Evolutionary conservation across 2,888 invertebrate species (phyloP).

Genomic region (Ctenicera cuprea): DNA sequence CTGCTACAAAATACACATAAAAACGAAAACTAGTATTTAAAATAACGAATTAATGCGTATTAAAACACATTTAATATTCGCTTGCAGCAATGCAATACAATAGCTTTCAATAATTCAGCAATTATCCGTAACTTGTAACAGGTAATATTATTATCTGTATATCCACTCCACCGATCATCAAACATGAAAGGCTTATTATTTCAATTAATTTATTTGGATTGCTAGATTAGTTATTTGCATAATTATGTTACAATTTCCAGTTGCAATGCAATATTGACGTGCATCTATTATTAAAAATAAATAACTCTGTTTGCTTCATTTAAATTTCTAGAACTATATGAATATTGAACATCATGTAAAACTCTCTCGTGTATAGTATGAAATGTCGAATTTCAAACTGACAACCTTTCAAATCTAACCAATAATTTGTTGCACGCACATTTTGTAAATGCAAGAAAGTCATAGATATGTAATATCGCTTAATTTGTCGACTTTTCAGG

Average conservation of each 20-base stretch:
- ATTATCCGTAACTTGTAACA: too few relatives aligned
- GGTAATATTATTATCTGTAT: background rate
- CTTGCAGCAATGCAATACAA: too few relatives aligned
- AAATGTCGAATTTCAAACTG: background rate
- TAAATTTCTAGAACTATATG: background rate
- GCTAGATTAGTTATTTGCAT: slow-evolving; percentile 18
- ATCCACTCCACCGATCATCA: background rate
- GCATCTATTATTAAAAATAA: slow-evolving; percentile 7
- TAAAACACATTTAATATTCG: too few relatives aligned
- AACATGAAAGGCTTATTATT: slow-evolving; percentile 21
- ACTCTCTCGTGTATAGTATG: background rate
- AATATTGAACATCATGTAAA: background rate
- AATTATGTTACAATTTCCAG: background rate
- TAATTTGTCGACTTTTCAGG: background rate
- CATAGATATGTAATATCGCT: background rate
- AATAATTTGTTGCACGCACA: background rate
- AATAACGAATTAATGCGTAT: too few relatives aligned
- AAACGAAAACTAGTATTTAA: too few relatives aligned
- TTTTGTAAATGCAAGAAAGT: background rate
- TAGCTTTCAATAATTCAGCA: too few relatives aligned
- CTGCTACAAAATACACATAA: too few relatives aligned
- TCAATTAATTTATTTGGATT: slow-evolving; percentile 17
- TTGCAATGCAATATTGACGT: background rate
- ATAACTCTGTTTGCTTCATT: background rate
- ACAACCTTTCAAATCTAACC: background rate